phyloP scores from a whole-genome alignment of 1,140 invertebrate genomes.

The Lysiphlebus fabarum region DNA sequence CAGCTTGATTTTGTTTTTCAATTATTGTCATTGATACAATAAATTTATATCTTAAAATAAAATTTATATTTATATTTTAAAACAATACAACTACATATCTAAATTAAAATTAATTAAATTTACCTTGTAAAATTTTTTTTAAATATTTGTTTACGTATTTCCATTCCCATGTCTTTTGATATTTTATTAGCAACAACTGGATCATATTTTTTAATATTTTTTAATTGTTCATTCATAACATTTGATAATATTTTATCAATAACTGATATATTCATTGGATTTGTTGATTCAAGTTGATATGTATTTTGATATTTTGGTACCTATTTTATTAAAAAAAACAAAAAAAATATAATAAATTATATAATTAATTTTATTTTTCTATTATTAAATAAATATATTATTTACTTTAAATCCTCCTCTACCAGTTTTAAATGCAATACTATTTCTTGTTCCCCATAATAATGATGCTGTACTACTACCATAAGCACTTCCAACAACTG shows the following conservation, averaged over 20 bases:
- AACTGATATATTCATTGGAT: conserved; percentile 29
- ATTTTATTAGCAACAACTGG: conserved; percentile 26
- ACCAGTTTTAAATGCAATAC: conserved; percentile 22
- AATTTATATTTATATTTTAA: conserved; percentile 12
- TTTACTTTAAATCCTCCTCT: conserved; percentile 26
- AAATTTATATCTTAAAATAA: conserved; percentile 57
- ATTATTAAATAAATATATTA: not conserved
- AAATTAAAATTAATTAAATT: not conserved
- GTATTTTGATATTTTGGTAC: conserved; percentile 40
- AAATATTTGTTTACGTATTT: conserved; percentile 32
- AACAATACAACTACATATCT: not conserved
- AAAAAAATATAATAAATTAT: conserved; percentile 1
- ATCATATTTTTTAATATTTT: conserved; percentile 30
- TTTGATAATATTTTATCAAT: conserved; percentile 35
- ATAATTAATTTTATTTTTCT: not conserved
- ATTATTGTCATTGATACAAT: conserved; percentile 59
- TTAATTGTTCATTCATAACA: conserved; percentile 28
- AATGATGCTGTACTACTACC: conserved; percentile 20
- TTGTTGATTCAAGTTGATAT: conserved; percentile 33
- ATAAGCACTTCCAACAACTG: not conserved
- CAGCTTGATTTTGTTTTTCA: conserved; percentile 58
- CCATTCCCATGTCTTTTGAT: conserved; percentile 30
- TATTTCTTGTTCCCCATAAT: conserved; percentile 16
- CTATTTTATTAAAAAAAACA: too few species aligned
- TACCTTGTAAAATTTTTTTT: conserved; percentile 36